These are phyloP conservation scores for Potorous gilbertii DNA, from an alignment of 2,797 vertebrate genomes.

Conservation along the genomic window DNA sequence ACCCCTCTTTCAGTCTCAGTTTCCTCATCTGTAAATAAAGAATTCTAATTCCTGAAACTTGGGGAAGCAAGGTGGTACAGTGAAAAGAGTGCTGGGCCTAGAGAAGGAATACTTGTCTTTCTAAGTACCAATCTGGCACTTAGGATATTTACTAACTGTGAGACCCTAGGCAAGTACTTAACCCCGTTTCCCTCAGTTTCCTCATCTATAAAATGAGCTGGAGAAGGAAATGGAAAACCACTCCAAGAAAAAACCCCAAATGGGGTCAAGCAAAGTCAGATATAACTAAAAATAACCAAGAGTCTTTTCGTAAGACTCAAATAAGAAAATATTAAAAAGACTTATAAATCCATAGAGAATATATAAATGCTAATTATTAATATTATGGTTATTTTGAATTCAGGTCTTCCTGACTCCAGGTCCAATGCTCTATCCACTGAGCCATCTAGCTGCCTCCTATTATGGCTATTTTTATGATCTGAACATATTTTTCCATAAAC, in stretches of 20 bases:
- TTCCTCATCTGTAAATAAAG: background rate
- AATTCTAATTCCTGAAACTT: background rate
- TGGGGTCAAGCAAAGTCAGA: background rate
- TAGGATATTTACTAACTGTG: too few relatives aligned
- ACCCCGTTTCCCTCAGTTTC: background rate
- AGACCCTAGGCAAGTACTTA: background rate
- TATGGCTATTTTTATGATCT: background rate
- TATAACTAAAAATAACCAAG: background rate
- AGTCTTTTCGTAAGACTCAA: background rate
- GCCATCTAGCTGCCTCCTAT: background rate
- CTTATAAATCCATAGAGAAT: background rate
- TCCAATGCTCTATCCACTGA: background rate
- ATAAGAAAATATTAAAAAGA: background rate
- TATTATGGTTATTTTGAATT: background rate
- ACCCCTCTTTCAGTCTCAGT: background rate
- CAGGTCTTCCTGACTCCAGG: background rate
- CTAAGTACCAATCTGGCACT: background rate
- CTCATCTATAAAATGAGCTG: background rate
- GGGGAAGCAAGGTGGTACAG: background rate
- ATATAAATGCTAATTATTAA: background rate
- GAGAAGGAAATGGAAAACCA: background rate
- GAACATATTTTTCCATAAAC: background rate
- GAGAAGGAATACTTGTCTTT: background rate
- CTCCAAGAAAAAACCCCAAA: background rate
- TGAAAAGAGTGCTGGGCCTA: background rate